Percentiles rank a stretch among this genome's conserved stretches.
Evolutionary conservation across 2,888 invertebrate species (phyloP).

Genomic region (Stratiomys singularior): DNA sequence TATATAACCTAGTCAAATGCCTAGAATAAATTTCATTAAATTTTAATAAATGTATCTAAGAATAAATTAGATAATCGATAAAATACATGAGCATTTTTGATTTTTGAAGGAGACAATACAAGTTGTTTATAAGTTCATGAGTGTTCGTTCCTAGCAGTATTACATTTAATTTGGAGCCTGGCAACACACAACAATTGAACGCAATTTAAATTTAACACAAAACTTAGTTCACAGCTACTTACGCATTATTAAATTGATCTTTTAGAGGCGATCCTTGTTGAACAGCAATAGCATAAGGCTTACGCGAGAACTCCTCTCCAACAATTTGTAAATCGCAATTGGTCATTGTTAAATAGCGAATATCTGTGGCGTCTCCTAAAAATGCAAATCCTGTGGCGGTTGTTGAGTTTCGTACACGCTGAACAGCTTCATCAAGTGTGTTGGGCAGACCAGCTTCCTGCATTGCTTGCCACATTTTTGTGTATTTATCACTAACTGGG

Average conservation of each 20-base stretch:
- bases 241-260: constrained; percentile 96
- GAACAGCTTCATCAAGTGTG: constrained; percentile 81
- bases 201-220: not conserved
- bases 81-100: too few species aligned
- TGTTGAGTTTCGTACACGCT: constrained; percentile 74
- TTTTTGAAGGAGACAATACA: too few species aligned
- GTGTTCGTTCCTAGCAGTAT: too few species aligned
- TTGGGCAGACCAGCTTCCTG: constrained; percentile 82
- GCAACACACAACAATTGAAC: not conserved
- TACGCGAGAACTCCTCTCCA: constrained; percentile 96
- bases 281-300: constrained; percentile 97
- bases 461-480: constrained; percentile 99
- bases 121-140: too few species aligned
- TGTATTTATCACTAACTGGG: constrained; percentile 97
- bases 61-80: too few species aligned
- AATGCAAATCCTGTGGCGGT: constrained; percentile 90
- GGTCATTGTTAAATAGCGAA: constrained; percentile 69
- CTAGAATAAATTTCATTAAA: too few species aligned
- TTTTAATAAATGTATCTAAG: too few species aligned
- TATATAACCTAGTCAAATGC: too few species aligned
- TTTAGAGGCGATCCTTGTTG: constrained; percentile 95
- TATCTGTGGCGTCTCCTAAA: constrained; percentile 93
- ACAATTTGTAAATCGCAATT: constrained; percentile 84
- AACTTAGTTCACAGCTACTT: constrained; percentile 64
- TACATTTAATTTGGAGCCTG: not conserved